Evolutionary conservation across 2,888 invertebrate species (phyloP).

Genomic region (Bursaphelenchus okinawaensis): DNA sequence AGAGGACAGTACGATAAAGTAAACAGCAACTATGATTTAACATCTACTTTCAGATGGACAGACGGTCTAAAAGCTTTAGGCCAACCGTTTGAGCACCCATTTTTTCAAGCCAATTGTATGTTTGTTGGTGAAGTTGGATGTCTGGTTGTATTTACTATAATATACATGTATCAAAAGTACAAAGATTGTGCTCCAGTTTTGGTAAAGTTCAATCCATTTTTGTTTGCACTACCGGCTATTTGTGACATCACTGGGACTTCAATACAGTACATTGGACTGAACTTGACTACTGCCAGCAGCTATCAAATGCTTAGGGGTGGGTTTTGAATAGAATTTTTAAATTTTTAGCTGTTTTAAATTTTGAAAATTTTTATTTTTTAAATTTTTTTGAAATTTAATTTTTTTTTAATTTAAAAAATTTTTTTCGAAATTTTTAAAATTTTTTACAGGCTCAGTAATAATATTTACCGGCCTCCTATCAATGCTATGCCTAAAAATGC

Average conservation of each 20-base stretch:
- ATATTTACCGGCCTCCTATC: slow-evolving; percentile 82
- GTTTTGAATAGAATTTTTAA: neutral
- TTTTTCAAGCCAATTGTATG: slow-evolving; percentile 7
- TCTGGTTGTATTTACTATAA: neutral
- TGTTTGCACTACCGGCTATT: neutral
- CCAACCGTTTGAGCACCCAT: neutral
- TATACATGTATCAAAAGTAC: neutral
- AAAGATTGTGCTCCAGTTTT: neutral
- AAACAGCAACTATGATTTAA: neutral
- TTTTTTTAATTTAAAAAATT: neutral
- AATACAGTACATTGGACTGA: neutral
- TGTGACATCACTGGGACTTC: neutral
- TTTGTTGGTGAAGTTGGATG: neutral
- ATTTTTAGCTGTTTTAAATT: neutral
- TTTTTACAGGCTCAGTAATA: slow-evolving; percentile 71
- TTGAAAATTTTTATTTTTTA: neutral
- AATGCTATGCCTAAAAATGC: slow-evolving; percentile 70
- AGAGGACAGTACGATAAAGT: neutral
- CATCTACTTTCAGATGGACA: neutral
- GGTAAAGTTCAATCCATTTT: neutral
- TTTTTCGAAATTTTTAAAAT: no score
- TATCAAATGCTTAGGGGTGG: neutral
- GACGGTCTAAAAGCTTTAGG: neutral
- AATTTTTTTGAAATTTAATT: neutral
- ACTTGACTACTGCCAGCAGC: neutral